These are phyloP conservation scores for Neotoma lepida DNA, from an alignment of 2,113 vertebrate genomes.

Conservation along the genomic window DNA sequence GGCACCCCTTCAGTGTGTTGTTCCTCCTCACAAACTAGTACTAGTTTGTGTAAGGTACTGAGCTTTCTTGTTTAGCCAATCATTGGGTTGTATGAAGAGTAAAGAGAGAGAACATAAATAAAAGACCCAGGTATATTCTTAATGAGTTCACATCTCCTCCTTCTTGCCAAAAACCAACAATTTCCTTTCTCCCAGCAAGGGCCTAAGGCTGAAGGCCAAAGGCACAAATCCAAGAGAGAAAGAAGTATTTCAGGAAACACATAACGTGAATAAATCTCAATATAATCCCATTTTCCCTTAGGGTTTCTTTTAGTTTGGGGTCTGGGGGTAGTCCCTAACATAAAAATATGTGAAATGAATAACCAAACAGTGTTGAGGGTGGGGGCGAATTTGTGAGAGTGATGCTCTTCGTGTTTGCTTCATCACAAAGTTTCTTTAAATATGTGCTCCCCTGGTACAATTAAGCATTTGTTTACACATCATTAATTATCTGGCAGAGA, in stretches of 20 bases:
- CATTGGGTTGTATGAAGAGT: neutral
- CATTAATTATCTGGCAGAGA: conserved; percentile 79
- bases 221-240: conserved; percentile 29
- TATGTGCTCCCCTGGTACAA: conserved; percentile 69
- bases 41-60: neutral
- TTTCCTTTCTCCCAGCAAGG: conserved; percentile 50
- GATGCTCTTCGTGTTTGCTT: conserved; percentile 36
- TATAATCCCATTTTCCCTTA: conserved; percentile 44
- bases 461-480: conserved; percentile 80
- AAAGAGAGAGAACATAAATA: conserved; percentile 13
- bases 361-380: conserved; percentile 36
- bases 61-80: conserved; percentile 27
- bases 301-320: neutral
- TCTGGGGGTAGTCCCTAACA: neutral
- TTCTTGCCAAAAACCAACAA: conserved; percentile 41
- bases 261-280: neutral
- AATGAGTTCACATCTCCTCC: conserved; percentile 15
- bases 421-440: conserved; percentile 74
- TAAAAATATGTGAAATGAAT: conserved; percentile 45
- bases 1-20: neutral
- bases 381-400: conserved; percentile 4
- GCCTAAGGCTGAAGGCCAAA: conserved; percentile 11
- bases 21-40: neutral
- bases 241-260: conserved; percentile 24
- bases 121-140: conserved; percentile 39